A percentile compares a stretch with the other conserved stretches of the same genome.
Evolutionary conservation across 2,113 vertebrate genomes (phyloP).

Genomic region (Carollia perspicillata): DNA sequence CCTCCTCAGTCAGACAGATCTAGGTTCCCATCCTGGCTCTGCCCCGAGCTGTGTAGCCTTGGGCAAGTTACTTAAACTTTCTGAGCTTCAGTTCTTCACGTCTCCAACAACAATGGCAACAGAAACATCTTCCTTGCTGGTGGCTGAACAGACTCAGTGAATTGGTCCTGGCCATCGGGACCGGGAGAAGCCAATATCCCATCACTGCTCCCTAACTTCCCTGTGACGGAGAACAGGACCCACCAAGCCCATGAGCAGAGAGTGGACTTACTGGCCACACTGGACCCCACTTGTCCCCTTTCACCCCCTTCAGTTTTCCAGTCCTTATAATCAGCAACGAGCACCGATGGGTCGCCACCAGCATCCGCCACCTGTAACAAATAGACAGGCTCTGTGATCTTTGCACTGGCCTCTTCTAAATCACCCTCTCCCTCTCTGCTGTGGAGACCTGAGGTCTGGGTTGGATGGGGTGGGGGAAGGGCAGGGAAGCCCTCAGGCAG

Average conservation of each 20-base stretch:
- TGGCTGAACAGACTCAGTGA: not conserved
- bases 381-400: not conserved
- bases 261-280: not conserved
- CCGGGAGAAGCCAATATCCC: not conserved
- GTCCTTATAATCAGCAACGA: not conserved
- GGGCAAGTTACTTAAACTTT: not conserved
- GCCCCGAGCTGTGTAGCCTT: not conserved
- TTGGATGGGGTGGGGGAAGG: not conserved
- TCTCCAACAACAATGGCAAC: not conserved
- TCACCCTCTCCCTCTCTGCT: not conserved
- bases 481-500: not conserved
- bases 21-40: not conserved
- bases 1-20: not conserved
- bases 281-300: not conserved
- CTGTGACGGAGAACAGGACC: not conserved
- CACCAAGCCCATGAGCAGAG: not conserved
- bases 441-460: accelerated
- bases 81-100: not conserved
- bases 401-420: not conserved
- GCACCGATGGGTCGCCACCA: not conserved
- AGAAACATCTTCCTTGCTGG: not conserved
- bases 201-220: not conserved
- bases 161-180: not conserved
- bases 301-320: not conserved
- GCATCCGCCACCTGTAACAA: not conserved